Evolutionary conservation across 1,140 invertebrate genomes (phyloP), one percentile per base, ranked within the genome.

Genomic region (Centruroides sculpturatus): DNA sequence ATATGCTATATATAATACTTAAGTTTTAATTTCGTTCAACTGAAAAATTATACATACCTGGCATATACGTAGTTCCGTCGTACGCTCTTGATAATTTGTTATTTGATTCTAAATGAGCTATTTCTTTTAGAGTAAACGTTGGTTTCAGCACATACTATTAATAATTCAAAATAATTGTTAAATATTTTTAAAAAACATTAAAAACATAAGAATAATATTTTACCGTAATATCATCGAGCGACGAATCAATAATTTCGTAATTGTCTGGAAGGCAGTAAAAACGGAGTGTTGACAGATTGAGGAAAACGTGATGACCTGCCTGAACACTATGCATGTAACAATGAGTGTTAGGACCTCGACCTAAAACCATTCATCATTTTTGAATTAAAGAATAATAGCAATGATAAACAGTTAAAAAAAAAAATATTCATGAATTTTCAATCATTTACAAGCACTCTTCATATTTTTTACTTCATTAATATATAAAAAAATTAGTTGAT

Each of bases 221-320:
- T 67, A 80, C 79, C 64, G 97, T 98, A 46, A 99, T 99, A 70
- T 99, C 96, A 77, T 97, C 94, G 62, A 99, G 73, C 6, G 95
- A 98, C 3, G 94, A 97, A 82, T 99, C 95, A 69, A 98, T 92
- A 67, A 99, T 94, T 81, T 98, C 92, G 80, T 99, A 99, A 75
- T 99, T 99, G 73, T 99, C 97, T 34, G 97, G 97, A 41, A 99
- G 77, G 76, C 97, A 99, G 73, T 99, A 99, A 77, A 99, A 99
- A 70, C 94, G 92, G 55, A 99, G 78, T 0, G 95, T 98, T 64
- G 93, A 88, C 48, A 99, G 77, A 80, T 99, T 99, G 0, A 99
- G 62, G 74, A 90, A 99, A 3, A 99, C 95, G 80, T 98, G 94
- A 77, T 99, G 97, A 62, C 87, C 85, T 67, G 96, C 93, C 55